Evolutionary conservation across 2,797 vertebrate genomes (phyloP).

Genomic region (Myoxocephalus aenaeus): DNA sequence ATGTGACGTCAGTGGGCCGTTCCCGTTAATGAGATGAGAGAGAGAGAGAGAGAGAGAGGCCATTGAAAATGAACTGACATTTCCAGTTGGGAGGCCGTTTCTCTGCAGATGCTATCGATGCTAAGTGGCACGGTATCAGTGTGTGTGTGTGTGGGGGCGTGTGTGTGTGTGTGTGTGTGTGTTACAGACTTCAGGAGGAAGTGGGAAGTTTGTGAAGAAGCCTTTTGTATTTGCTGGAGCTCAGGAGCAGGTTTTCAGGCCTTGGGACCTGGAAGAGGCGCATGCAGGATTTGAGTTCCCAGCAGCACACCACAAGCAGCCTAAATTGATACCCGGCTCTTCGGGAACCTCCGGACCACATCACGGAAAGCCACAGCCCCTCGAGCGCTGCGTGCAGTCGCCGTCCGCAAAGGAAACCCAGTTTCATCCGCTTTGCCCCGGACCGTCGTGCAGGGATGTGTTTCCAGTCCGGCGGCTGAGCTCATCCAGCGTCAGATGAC

Average conservation of each 20-base stretch:
- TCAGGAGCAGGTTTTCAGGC: background rate
- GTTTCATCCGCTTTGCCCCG: background rate
- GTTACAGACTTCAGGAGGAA: slow-evolving; percentile 8
- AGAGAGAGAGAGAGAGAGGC: slow-evolving; percentile 20
- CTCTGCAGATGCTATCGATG: slow-evolving; percentile 19
- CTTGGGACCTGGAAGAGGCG: background rate
- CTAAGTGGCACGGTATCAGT: background rate
- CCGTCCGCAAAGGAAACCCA: background rate
- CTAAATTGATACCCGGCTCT: background rate
- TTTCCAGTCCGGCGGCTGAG: slow-evolving; percentile 25
- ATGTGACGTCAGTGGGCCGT: slow-evolving; percentile 57
- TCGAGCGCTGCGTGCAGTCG: background rate
- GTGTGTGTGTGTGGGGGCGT: slow-evolving; percentile 1
- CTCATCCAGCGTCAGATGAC: slow-evolving; percentile 45
- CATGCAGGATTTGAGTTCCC: background rate
- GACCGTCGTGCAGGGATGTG: slow-evolving; percentile 4
- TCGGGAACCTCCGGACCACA: background rate
- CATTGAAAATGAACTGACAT: slow-evolving; percentile 15
- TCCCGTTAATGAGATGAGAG: slow-evolving; percentile 55
- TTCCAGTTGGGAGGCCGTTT: slow-evolving; percentile 14
- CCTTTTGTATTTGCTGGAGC: background rate
- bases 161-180: background rate
- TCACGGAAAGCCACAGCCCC: background rate
- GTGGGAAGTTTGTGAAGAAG: background rate
- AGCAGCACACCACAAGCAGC: slow-evolving; percentile 3